Conservation (phyloP, 2,113 vertebrate species). For the Cottus gobio region DNA sequence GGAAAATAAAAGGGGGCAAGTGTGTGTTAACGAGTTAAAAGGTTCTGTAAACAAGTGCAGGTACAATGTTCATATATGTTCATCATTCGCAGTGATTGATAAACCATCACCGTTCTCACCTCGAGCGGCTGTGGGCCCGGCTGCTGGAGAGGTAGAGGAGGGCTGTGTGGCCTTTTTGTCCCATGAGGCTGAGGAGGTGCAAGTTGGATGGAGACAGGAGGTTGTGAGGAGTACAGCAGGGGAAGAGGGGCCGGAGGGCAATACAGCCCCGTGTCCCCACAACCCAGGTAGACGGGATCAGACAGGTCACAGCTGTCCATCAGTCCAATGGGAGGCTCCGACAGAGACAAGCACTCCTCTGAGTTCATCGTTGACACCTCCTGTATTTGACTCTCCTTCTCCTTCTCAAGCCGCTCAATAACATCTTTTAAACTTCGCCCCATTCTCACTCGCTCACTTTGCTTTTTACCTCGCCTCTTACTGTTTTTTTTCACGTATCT, state of each 20-base stretch:
- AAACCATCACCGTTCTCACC: constrained; percentile 46
- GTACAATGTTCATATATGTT: background rate
- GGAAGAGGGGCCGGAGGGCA: constrained; percentile 40
- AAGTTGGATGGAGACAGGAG: constrained; percentile 42
- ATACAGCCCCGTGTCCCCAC: constrained; percentile 46
- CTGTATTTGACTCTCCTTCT: constrained; percentile 26
- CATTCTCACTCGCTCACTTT: constrained; percentile 50
- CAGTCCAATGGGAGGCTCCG: constrained; percentile 47
- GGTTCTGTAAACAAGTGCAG: background rate
- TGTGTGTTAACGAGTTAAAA: no score
- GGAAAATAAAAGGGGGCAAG: background rate
- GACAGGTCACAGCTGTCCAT: constrained; percentile 61
- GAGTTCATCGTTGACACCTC: constrained; percentile 30
- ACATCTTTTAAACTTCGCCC: constrained; percentile 42
- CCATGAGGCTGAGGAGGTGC: constrained; percentile 42
- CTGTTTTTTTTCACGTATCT: constrained; percentile 59
- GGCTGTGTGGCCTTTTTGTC: constrained; percentile 58
- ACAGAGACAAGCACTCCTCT: constrained; percentile 28
- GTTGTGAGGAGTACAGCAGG: constrained; percentile 51
- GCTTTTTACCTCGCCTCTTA: constrained; percentile 55
- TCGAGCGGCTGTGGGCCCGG: constrained; percentile 63
- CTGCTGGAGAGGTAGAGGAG: constrained; percentile 41
- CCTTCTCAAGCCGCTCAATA: constrained; percentile 34
- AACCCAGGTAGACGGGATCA: constrained; percentile 58
- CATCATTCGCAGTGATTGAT: background rate